These are phyloP conservation scores for Archaeoteleia sp. DNA, from an alignment of 2,888 invertebrate genomes.

Conservation along the genomic window DNA sequence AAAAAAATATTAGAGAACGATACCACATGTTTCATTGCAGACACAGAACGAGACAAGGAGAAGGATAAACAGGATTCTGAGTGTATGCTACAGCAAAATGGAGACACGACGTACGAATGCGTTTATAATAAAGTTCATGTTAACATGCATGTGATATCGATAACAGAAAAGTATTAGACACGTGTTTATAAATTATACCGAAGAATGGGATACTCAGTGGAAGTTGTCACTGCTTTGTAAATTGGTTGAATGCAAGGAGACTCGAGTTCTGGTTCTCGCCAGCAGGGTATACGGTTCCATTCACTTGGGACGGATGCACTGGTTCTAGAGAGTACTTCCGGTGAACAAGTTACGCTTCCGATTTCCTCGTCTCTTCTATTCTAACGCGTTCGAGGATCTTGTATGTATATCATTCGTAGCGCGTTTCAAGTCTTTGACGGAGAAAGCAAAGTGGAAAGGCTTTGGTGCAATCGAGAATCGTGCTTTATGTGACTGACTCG, in stretches of 20 bases:
- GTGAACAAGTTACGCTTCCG: slow-evolving; percentile 36
- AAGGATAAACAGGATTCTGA: slow-evolving; percentile 71
- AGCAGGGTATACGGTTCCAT: slow-evolving; percentile 43
- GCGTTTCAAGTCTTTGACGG: slow-evolving; percentile 2
- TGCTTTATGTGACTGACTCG: neutral
- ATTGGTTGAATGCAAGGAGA: slow-evolving; percentile 43
- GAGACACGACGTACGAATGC: slow-evolving; percentile 70
- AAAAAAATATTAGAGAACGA: slow-evolving; percentile 18
- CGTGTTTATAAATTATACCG: slow-evolving; percentile 2
- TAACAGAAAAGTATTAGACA: slow-evolving; percentile 12
- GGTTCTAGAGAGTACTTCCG: slow-evolving; percentile 46
- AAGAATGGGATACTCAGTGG: slow-evolving; percentile 32
- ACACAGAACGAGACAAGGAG: slow-evolving; percentile 71
- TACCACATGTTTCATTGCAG: slow-evolving; percentile 62
- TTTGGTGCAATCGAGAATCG: neutral
- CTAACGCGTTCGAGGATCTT: slow-evolving; percentile 13
- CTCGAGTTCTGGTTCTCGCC: slow-evolving; percentile 23
- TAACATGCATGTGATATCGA: slow-evolving; percentile 24
- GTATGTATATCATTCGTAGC: slow-evolving; percentile 10
- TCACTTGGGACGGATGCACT: slow-evolving; percentile 38
- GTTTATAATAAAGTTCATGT: slow-evolving; percentile 42
- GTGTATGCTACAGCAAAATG: slow-evolving; percentile 70
- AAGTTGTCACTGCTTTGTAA: slow-evolving; percentile 31
- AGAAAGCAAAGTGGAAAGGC: neutral
- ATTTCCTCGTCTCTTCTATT: slow-evolving; percentile 13